Evolutionary conservation across 1,140 invertebrate species (phyloP).

Genomic region (Pogonus chalceus): DNA sequence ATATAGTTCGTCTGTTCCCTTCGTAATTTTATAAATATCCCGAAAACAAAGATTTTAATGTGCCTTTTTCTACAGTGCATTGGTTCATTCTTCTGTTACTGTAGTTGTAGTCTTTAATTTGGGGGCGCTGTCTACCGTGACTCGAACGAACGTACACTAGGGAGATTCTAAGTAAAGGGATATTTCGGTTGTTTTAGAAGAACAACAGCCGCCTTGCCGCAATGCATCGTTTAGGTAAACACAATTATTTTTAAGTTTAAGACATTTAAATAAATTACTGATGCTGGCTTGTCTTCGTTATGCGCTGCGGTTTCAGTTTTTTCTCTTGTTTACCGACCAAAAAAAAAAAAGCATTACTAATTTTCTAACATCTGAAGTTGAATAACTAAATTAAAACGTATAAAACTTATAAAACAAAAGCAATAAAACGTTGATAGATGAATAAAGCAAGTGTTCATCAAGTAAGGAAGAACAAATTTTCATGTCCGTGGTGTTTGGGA

Average conservation of each 20-base stretch:
- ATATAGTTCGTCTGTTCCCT: too few relatives aligned
- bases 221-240: constrained; percentile 13
- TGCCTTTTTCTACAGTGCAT: too few relatives aligned
- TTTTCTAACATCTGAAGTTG: too few relatives aligned
- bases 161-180: constrained; percentile 9
- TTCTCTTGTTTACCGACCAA: too few relatives aligned
- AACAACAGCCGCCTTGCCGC: background rate
- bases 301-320: constrained; percentile 14
- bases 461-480: background rate
- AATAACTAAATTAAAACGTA: too few relatives aligned
- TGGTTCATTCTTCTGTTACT: too few relatives aligned
- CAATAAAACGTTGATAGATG: too few relatives aligned
- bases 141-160: constrained; percentile 1
- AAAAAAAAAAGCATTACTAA: too few relatives aligned
- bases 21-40: too few relatives aligned
- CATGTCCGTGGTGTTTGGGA: background rate
- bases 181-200: constrained; percentile 12
- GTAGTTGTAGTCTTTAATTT: constrained; percentile 15
- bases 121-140: constrained; percentile 13
- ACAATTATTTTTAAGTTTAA: constrained; percentile 14
- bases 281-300: constrained; percentile 7
- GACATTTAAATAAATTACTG: constrained; percentile 15
- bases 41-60: too few relatives aligned
- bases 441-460: too few relatives aligned
- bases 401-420: too few relatives aligned